These are phyloP conservation scores for Leptarthrus brevirostris DNA, from an alignment of 2,888 invertebrate species.

Conservation along the genomic window DNA sequence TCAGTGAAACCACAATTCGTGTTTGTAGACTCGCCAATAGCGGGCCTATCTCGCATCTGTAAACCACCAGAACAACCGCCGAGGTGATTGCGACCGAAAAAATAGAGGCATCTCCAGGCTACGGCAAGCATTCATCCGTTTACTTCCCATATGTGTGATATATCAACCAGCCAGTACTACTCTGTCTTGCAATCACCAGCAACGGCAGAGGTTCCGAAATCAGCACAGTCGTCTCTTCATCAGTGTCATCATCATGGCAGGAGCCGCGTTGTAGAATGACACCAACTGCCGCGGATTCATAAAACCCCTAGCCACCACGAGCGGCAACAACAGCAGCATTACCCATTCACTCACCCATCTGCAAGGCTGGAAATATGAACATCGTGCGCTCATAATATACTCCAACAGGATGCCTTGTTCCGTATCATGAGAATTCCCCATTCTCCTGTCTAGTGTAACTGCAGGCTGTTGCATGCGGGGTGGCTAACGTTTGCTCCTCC, in stretches of 20 bases:
- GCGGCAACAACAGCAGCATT: background rate
- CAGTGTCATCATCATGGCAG: constrained; percentile 39
- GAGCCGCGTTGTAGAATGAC: constrained; percentile 21
- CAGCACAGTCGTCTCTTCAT: constrained; percentile 34
- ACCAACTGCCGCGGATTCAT: constrained; percentile 6
- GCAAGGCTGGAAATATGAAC: constrained; percentile 21
- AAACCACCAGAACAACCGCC: background rate
- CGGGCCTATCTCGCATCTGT: constrained; percentile 13
- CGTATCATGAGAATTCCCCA: background rate
- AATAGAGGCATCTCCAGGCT: constrained; percentile 10
- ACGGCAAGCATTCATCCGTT: background rate
- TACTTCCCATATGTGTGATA: constrained; percentile 18
- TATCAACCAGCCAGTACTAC: constrained; percentile 14
- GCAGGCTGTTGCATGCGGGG: constrained; percentile 33
- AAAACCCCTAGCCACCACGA: constrained; percentile 1
- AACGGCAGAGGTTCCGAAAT: background rate
- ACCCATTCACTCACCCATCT: constrained; percentile 3
- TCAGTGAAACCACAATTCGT: constrained; percentile 1
- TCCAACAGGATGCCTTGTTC: constrained; percentile 24
- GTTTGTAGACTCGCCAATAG: constrained; percentile 13
- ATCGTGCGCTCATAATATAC: constrained; percentile 4
- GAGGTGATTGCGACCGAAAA: constrained; percentile 21
- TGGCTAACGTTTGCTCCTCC: constrained; percentile 22
- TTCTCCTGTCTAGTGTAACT: background rate
- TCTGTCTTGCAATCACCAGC: constrained; percentile 43